Conservation (phyloP, 2,113 vertebrate genomes). For the Microcebus griseorufus region DNA sequence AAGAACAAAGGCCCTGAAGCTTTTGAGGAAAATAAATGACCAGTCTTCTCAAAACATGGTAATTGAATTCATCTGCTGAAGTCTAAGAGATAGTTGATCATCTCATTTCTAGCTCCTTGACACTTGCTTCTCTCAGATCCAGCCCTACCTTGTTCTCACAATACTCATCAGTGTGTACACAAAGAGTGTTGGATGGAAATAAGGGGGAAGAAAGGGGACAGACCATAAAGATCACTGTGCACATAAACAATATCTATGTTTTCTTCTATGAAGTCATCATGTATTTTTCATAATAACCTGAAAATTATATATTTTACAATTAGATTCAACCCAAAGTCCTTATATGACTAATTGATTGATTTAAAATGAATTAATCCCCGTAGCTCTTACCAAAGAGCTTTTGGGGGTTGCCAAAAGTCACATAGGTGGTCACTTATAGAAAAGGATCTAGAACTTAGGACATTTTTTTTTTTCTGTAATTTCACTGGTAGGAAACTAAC, state of each 20-base stretch:
- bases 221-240: neutral
- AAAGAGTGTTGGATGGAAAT: neutral
- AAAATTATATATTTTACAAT: neutral
- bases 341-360: neutral
- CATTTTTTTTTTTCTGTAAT: neutral
- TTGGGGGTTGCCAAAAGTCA: neutral
- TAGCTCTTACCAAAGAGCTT: neutral
- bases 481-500: neutral
- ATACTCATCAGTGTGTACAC: fast-evolving
- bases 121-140: neutral
- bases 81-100: neutral
- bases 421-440: neutral
- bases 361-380: neutral
- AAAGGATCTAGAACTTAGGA: neutral
- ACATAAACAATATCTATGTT: neutral
- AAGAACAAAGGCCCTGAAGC: neutral
- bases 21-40: neutral
- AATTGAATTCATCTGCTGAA: neutral
- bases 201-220: too few relatives aligned
- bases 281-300: neutral
- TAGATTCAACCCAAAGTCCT: neutral
- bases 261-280: too few relatives aligned
- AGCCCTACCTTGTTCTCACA: neutral
- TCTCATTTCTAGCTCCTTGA: neutral
- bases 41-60: neutral